Base-by-base conservation (phyloP, 2,797 vertebrate genomes). In the Potorous gilbertii region DNA sequence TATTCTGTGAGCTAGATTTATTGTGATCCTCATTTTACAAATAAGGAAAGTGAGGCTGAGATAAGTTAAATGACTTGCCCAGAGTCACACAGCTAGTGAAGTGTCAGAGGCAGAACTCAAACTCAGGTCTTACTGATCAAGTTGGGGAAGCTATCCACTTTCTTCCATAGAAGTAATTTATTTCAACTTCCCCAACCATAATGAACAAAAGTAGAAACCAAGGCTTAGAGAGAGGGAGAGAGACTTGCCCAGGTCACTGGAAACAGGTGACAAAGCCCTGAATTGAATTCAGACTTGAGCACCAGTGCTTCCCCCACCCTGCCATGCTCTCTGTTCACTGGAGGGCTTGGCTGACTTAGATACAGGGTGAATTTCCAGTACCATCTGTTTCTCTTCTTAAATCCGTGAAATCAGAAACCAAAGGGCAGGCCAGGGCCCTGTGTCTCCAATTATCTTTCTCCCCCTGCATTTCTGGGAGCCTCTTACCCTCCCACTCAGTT, bases 391-490 rank as follows among this genome's bases (percentile, higher is more conserved):
- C 97, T 97, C 94, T 98, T 96, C 96, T 96, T 91, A 59, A 96
- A 94, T 96, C 91, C 94, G 55, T 96, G 95, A 97, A 98, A 96
- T 97, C 95, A 27, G 95, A 95, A 96, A 93, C 93, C 91, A 40
- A 96, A 97, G 97, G 96, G 96, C 96, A 92, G 90, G 94, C 46
- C 3, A 0, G 0, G 94, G 31, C 92, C 92, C 93, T 27, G 1
- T 59, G 97, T 95, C 97, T 97, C 97, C 98, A 93, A 4, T 97
- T 98, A 93, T 91, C 97, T 97, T 54, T 90, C 92, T 95, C 97
- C 95, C 95, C 59, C 94, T 40, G 95, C 96, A 93, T 97, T 93
- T 62, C 1, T 1, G 96, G n/a, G 96, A 97, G 95, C 94, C 56
- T 95, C 40, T 92, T 24, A 90, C 2, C 94, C 96, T 59, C 34